Percentiles rank a stretch among this genome's conserved stretches.
Conservation (phyloP, 2,113 vertebrate species). For the Sorex araneus region DNA sequence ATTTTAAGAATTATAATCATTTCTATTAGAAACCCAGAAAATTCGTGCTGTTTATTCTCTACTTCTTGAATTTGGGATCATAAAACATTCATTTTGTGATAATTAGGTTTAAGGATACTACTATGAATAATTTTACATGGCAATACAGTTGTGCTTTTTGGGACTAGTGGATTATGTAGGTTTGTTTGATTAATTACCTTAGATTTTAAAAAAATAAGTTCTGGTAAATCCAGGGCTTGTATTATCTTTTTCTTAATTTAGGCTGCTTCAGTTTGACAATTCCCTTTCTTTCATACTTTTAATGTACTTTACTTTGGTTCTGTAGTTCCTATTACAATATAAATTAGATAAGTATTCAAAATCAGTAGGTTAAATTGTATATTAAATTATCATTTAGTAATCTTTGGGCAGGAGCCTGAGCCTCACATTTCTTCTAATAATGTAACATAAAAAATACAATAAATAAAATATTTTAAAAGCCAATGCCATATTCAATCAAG, state of each 20-base stretch:
- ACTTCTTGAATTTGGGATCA: slow-evolving; percentile 43
- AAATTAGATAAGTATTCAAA: slow-evolving; percentile 57
- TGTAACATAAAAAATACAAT: neutral
- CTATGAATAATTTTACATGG: slow-evolving; percentile 65
- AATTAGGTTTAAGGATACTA: slow-evolving; percentile 45
- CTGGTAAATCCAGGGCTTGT: slow-evolving; percentile 29
- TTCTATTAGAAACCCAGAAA: slow-evolving; percentile 30
- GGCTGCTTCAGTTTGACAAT: slow-evolving; percentile 48
- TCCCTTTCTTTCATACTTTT: slow-evolving; percentile 48
- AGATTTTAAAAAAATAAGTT: slow-evolving; percentile 41
- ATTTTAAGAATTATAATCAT: slow-evolving; percentile 54
- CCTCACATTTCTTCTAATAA: slow-evolving; percentile 31
- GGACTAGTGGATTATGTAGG: slow-evolving; percentile 23
- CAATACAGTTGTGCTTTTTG: slow-evolving; percentile 30
- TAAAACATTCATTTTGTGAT: slow-evolving; percentile 59
- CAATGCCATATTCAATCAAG: slow-evolving; percentile 6
- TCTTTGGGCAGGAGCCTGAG: slow-evolving; percentile 39
- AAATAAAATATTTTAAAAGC: slow-evolving; percentile 42
- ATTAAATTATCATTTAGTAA: slow-evolving; percentile 48
- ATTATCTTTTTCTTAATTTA: slow-evolving; percentile 33
- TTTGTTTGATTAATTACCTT: slow-evolving; percentile 72
- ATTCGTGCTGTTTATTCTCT: slow-evolving; percentile 2
- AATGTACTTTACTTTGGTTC: neutral
- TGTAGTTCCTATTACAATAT: neutral
- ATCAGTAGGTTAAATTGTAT: slow-evolving; percentile 24